phyloP scores from a whole-genome alignment of 1,140 invertebrate genomes.

The Brachionus manjavacas region DNA sequence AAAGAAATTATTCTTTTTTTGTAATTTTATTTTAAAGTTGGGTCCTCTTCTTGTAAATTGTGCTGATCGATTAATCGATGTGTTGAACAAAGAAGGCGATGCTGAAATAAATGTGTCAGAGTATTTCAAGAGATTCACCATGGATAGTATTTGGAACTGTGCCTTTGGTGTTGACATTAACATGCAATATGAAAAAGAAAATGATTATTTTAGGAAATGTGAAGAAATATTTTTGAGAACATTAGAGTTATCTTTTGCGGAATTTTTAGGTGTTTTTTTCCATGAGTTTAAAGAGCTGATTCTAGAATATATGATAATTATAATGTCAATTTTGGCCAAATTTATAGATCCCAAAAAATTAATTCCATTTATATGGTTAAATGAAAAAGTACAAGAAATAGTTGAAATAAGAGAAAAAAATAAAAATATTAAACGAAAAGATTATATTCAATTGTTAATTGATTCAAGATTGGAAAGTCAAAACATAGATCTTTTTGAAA shows the following conservation, averaged over 20 bases:
- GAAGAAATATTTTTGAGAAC: not conserved
- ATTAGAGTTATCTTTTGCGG: not conserved
- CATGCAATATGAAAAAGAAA: conserved; percentile 52
- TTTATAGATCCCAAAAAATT: not conserved
- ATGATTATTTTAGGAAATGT: conserved; percentile 44
- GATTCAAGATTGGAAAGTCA: not conserved
- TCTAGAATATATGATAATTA: not conserved
- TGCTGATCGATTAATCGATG: conserved; percentile 16
- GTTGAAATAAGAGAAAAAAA: not conserved
- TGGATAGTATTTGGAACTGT: conserved; percentile 42
- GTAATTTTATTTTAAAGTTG: conserved; percentile 45
- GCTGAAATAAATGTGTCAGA: not conserved
- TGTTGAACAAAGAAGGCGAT: not conserved
- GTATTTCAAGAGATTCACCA: conserved; percentile 45
- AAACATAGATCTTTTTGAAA: not conserved
- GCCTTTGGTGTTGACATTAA: conserved; percentile 32
- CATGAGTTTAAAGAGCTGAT: not conserved
- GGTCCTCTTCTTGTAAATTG: not conserved
- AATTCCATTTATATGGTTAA: conserved; percentile 11
- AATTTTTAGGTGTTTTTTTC: conserved; percentile 6
- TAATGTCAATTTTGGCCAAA: not conserved
- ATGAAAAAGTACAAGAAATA: not conserved
- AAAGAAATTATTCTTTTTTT: too few species aligned
- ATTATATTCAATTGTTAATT: conserved; percentile 27
- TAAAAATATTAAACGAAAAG: not conserved